Percentiles rank a stretch among this genome's conserved stretches.
These are phyloP conservation scores for Champsocephalus gunnari DNA, from an alignment of 2,797 vertebrate species.

Conservation along the genomic window DNA sequence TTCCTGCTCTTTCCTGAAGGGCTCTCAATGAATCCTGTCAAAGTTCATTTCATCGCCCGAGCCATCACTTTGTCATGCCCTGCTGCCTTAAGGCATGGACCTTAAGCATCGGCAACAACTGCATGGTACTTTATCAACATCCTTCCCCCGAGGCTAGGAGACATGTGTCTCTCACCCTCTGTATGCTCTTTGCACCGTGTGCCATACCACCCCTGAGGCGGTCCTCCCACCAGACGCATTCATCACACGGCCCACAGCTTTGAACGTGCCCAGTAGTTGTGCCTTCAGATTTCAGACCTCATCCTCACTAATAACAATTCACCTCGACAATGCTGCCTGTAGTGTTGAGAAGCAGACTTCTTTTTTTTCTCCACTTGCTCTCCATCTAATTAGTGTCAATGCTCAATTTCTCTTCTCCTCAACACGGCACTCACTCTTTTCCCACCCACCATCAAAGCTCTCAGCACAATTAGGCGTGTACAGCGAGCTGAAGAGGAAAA, in stretches of 20 bases:
- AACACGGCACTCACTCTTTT: constrained; percentile 53
- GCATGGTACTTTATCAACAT: constrained; percentile 39
- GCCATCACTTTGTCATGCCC: constrained; percentile 27
- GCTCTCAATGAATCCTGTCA: constrained; percentile 10
- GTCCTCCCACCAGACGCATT: constrained; percentile 37
- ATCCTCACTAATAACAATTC: constrained; percentile 27
- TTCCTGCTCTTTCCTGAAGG: not conserved
- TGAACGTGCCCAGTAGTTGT: constrained; percentile 27
- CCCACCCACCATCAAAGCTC: constrained; percentile 81
- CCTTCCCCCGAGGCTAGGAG: constrained; percentile 18
- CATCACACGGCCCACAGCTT: constrained; percentile 25
- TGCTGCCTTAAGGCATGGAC: constrained; percentile 40
- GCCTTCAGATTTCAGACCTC: constrained; percentile 37
- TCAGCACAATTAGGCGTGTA: constrained; percentile 78
- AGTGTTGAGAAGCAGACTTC: constrained; percentile 37
- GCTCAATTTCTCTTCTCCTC: constrained; percentile 70
- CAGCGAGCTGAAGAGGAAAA: constrained; percentile 62
- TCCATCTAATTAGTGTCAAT: constrained; percentile 80
- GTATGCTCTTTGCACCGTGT: constrained; percentile 26
- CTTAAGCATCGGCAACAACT: constrained; percentile 46
- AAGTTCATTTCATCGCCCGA: constrained; percentile 29
- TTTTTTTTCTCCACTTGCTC: constrained; percentile 47
- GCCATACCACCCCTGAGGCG: constrained; percentile 37
- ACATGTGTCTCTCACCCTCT: constrained; percentile 31
- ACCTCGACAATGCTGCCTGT: constrained; percentile 46